Conservation (phyloP, 2,113 vertebrate genomes). For the Protobothrops mucrosquamatus region DNA sequence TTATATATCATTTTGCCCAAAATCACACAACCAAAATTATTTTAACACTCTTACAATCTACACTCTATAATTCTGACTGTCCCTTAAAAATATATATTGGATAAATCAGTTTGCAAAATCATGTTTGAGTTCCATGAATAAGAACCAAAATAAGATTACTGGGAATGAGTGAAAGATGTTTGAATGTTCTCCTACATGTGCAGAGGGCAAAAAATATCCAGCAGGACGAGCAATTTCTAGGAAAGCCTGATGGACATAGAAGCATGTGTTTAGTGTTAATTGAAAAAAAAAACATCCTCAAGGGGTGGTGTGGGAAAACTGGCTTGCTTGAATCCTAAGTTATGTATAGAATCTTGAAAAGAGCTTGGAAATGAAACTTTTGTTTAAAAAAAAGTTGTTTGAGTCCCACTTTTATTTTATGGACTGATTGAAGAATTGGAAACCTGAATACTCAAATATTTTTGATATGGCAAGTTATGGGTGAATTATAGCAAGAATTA, state of each 20-base stretch:
- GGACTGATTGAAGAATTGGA: neutral
- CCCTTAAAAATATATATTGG: neutral
- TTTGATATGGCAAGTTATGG: neutral
- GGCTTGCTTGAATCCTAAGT: neutral
- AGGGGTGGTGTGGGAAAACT: neutral
- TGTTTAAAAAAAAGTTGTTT: neutral
- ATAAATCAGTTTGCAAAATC: neutral
- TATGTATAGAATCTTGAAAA: neutral
- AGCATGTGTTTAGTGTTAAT: neutral
- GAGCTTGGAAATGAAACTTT: no score
- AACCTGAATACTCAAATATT: neutral
- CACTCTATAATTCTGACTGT: neutral
- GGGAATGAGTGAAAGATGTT: neutral
- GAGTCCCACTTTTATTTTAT: neutral
- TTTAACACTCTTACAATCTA: neutral
- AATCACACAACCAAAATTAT: neutral
- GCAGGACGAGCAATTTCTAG: neutral
- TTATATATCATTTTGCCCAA: neutral
- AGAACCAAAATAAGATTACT: neutral
- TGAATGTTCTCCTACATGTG: no score
- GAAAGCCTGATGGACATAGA: neutral
- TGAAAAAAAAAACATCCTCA: neutral
- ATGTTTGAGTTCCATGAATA: neutral
- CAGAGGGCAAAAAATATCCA: neutral
- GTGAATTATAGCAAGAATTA: neutral